Evolutionary conservation across 1,140 invertebrate species (phyloP).

Genomic region (Brachionus paranguensis): DNA sequence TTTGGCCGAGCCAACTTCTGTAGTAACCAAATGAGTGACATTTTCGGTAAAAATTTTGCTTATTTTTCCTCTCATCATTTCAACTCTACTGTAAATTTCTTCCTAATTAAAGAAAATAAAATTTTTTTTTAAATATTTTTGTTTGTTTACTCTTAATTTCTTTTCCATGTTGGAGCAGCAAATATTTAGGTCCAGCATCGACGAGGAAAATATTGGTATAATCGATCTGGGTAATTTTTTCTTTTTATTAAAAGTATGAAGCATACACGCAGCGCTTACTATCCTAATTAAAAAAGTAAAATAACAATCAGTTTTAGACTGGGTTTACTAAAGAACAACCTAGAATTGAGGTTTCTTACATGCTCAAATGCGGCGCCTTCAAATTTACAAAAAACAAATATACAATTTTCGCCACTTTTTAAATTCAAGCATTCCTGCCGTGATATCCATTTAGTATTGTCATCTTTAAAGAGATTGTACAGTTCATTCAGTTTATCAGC

Average conservation of each 20-base stretch:
- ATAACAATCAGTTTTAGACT: background rate
- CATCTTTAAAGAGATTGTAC: slow-evolving; percentile 34
- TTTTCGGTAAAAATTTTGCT: slow-evolving; percentile 65
- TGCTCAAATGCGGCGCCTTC: slow-evolving; percentile 36
- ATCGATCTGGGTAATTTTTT: slow-evolving; percentile 29
- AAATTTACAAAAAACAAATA: slow-evolving; percentile 33
- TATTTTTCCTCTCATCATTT: slow-evolving; percentile 76
- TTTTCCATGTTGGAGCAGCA: slow-evolving; percentile 39
- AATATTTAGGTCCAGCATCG: slow-evolving; percentile 32
- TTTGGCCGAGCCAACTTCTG: slow-evolving; percentile 57
- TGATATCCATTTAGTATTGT: slow-evolving; percentile 31
- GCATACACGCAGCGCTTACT: slow-evolving; percentile 24
- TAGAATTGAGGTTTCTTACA: slow-evolving; percentile 20
- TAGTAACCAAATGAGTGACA: slow-evolving; percentile 75
- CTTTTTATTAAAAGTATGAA: slow-evolving; percentile 6
- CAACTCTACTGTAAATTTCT: slow-evolving; percentile 64
- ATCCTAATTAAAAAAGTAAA: background rate
- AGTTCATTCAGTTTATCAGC: slow-evolving; percentile 7
- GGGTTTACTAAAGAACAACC: background rate
- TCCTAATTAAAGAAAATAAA: slow-evolving; percentile 54
- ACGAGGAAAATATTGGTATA: slow-evolving; percentile 25
- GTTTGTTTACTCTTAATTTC: slow-evolving; percentile 6
- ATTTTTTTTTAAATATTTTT: background rate
- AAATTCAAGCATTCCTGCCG: slow-evolving; percentile 31
- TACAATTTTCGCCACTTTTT: slow-evolving; percentile 35